These are phyloP conservation scores for Chloropsis hardwickii DNA, from an alignment of 2,113 vertebrate genomes.

Conservation along the genomic window DNA sequence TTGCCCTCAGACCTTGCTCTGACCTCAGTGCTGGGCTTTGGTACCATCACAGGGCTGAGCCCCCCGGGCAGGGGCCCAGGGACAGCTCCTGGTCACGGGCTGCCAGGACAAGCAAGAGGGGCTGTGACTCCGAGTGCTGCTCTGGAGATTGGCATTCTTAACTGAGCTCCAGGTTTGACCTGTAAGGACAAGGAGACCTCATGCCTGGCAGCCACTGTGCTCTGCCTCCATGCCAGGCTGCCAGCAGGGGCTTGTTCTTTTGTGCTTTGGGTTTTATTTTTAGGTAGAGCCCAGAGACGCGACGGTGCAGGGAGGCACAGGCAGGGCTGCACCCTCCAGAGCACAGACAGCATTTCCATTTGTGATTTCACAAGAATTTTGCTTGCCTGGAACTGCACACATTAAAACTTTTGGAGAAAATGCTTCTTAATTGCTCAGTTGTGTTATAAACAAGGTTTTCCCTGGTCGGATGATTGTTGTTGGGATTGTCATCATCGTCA, in stretches of 20 bases:
- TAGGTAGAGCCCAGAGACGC: neutral
- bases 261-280: slow-evolving; percentile 50
- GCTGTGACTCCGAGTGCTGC: neutral
- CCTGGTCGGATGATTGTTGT: neutral
- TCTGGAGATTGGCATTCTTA: slow-evolving; percentile 10
- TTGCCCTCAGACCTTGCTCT: neutral
- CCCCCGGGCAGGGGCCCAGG: rapidly evolving
- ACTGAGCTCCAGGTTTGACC: slow-evolving; percentile 15
- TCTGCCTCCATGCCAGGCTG: slow-evolving; percentile 31
- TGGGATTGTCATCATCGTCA: neutral
- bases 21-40: rapidly evolving
- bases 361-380: neutral
- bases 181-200: slow-evolving; percentile 30
- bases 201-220: slow-evolving; percentile 8
- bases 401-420: neutral
- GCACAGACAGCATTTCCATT: neutral
- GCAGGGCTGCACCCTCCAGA: neutral
- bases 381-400: neutral
- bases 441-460: neutral
- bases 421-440: rapidly evolving
- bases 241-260: neutral
- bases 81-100: neutral
- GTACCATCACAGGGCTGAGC: neutral
- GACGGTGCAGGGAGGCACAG: neutral
- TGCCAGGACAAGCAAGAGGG: neutral